These are phyloP conservation scores for Cyaniris semiargus DNA, from an alignment of 2,888 invertebrate species.

Conservation along the genomic window DNA sequence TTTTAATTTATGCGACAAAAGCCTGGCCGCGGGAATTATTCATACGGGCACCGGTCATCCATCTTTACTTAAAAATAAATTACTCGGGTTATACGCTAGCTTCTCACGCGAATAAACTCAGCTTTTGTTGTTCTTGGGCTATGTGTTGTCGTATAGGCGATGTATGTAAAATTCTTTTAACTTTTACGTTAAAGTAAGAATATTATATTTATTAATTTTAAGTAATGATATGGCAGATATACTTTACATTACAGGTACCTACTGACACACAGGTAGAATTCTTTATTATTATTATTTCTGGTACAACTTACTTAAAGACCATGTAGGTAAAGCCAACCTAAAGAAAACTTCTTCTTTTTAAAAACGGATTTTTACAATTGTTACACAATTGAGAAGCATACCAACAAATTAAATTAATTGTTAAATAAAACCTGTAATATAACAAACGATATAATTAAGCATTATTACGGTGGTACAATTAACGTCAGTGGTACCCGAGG, in stretches of 20 bases:
- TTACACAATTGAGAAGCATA: not conserved
- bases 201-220: not conserved
- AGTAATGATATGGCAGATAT: not conserved
- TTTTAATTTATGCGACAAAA: slow-evolving; percentile 48
- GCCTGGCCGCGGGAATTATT: slow-evolving; percentile 46
- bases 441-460: slow-evolving; percentile 17
- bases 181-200: not conserved
- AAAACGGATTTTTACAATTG: not conserved
- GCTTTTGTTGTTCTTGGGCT: not conserved
- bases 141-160: not conserved
- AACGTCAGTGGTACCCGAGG: not conserved
- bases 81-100: slow-evolving; percentile 32
- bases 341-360: too few species aligned
- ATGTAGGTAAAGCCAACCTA: too few species aligned
- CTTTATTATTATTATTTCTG: not conserved
- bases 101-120: slow-evolving; percentile 30
- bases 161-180: not conserved
- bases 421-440: not conserved
- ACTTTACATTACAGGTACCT: too few species aligned
- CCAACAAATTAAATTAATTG: not conserved
- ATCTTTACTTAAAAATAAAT: slow-evolving; percentile 47
- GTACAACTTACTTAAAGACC: not conserved
- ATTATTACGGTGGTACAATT: not conserved
- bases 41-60: slow-evolving; percentile 50
- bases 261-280: not conserved